phyloP scores from a whole-genome alignment of 1,140 invertebrate genomes.

The Hyposmocoma kahamanoa region DNA sequence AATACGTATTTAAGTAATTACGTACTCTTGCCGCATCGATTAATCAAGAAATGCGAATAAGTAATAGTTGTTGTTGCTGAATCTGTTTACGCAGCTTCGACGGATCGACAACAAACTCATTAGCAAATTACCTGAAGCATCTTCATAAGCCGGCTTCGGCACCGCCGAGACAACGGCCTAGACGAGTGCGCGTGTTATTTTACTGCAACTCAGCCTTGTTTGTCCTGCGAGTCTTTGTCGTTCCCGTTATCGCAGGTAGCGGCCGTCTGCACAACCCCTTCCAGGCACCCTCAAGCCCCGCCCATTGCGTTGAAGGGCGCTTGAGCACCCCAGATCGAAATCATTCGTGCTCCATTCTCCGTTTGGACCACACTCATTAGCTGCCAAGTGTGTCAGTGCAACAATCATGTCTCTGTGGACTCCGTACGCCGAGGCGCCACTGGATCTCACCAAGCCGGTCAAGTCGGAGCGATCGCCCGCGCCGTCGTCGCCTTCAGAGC shows the following conservation, averaged over 20 bases:
- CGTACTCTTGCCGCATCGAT: no score
- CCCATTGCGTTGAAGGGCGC: not conserved
- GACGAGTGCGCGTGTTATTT: no score
- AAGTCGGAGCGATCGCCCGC: no score
- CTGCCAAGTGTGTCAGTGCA: not conserved
- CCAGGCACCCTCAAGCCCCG: not conserved
- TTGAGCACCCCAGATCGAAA: not conserved
- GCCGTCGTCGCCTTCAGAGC: no score
- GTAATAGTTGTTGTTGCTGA: no score
- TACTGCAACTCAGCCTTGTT: not conserved
- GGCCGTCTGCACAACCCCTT: not conserved
- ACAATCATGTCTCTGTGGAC: conserved; percentile 6
- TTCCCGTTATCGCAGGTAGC: not conserved
- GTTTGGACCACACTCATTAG: not conserved
- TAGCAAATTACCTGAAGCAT: no score
- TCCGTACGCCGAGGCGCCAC: conserved; percentile 5
- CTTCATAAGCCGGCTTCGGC: no score
- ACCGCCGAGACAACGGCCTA: no score
- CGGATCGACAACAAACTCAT: no score
- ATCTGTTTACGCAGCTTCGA: no score
- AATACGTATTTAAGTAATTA: no score
- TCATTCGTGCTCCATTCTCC: not conserved
- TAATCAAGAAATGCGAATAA: no score
- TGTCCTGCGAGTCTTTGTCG: not conserved
- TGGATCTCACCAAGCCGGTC: conserved; percentile 5